These are phyloP conservation scores for Cebus imitator DNA, from an alignment of 2,113 vertebrate genomes.

Conservation along the genomic window DNA sequence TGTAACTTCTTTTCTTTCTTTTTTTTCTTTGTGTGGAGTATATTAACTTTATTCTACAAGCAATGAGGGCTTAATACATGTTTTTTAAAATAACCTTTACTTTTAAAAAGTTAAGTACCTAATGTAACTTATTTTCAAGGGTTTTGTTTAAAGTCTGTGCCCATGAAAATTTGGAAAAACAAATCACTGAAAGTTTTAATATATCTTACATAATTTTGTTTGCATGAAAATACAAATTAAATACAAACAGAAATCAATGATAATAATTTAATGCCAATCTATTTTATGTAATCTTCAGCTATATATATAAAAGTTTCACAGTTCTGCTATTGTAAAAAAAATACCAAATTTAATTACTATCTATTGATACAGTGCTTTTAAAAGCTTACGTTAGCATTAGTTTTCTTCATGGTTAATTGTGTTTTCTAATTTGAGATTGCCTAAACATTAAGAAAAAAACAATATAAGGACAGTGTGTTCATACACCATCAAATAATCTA, in stretches of 20 bases:
- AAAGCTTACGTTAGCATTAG: conserved; percentile 80
- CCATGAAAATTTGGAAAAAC: conserved; percentile 84
- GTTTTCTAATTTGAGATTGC: background rate
- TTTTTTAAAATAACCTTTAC: no score
- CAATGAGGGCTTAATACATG: no score
- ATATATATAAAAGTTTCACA: conserved; percentile 81
- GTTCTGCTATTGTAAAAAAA: conserved; percentile 81
- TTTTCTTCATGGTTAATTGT: conserved; percentile 73
- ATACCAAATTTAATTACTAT: conserved; percentile 82
- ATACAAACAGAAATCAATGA: conserved; percentile 85
- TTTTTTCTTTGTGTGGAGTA: no score
- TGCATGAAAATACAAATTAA: conserved; percentile 86
- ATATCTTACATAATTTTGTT: conserved; percentile 85
- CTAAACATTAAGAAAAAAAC: background rate
- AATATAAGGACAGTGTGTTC: background rate
- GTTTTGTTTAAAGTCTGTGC: conserved; percentile 82
- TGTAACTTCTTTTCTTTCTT: conserved; percentile 70
- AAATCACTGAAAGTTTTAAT: conserved; percentile 85
- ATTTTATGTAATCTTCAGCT: conserved; percentile 81
- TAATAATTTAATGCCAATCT: conserved; percentile 84
- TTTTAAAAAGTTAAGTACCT: no score
- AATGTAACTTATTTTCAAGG: conserved; percentile 77
- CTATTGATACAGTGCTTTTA: conserved; percentile 78
- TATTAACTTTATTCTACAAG: no score
- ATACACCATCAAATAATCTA: background rate